phyloP scores from a whole-genome alignment of 92 coral and sea anemone species.

The Parazoanthus swiftii region DNA sequence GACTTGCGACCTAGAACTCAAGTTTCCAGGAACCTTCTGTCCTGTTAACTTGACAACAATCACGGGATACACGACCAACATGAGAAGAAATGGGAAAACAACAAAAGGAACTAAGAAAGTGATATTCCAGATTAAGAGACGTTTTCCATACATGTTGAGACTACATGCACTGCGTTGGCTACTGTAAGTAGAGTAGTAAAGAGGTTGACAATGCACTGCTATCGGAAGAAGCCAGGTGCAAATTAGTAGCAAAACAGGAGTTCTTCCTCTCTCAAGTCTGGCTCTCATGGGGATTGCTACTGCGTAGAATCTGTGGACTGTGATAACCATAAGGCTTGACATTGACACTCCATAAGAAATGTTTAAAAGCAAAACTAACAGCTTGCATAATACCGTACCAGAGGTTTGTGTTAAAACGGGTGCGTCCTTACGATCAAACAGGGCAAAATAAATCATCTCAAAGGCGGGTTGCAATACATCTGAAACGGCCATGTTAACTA shows the following conservation, averaged over 20 bases:
- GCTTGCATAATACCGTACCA: background rate
- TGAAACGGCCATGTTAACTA: background rate
- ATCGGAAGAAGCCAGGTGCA: background rate
- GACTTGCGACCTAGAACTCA: background rate
- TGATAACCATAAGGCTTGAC: background rate
- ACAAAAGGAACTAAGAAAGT: background rate
- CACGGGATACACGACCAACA: constrained; percentile 5
- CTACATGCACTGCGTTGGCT: background rate
- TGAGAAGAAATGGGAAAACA: background rate
- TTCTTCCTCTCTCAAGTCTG: background rate
- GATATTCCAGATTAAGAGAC: background rate
- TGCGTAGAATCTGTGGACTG: background rate
- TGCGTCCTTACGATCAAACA: background rate
- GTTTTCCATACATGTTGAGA: background rate
- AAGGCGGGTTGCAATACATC: background rate
- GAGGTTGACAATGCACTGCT: background rate
- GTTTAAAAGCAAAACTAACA: background rate
- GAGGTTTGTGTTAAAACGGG: background rate
- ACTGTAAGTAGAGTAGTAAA: background rate
- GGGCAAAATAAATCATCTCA: background rate
- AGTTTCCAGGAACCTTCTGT: background rate
- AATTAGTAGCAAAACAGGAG: background rate
- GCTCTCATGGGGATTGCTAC: background rate
- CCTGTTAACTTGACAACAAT: background rate
- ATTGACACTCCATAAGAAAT: background rate